Percentiles rank a stretch among this genome's conserved stretches.
Evolutionary conservation across 2,797 vertebrate genomes (phyloP).

Genomic region (Coregonus suidteri): DNA sequence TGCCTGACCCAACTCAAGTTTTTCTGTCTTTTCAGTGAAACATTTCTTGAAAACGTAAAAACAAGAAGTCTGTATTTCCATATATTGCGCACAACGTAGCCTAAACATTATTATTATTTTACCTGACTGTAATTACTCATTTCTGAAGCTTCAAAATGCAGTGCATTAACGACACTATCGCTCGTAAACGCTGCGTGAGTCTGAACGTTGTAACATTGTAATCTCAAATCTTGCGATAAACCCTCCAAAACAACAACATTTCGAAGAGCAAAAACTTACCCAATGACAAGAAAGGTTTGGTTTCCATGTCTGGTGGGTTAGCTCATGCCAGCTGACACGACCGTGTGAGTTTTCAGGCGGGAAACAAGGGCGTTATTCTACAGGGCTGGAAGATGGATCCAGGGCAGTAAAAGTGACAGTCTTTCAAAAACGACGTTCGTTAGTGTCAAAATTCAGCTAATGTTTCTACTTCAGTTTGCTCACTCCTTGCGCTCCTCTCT

Average conservation of each 20-base stretch:
- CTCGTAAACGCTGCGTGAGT: not conserved
- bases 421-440: conserved; percentile 48
- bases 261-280: conserved; percentile 79
- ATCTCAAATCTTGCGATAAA: not conserved
- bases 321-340: conserved; percentile 85
- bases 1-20: conserved; percentile 14
- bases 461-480: conserved; percentile 69
- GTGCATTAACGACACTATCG: not conserved
- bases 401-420: conserved; percentile 57
- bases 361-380: conserved; percentile 39
- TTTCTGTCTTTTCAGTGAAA: conserved; percentile 10
- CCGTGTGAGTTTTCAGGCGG: conserved; percentile 59
- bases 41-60: not conserved
- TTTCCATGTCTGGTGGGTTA: conserved; percentile 88
- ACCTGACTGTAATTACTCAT: not conserved
- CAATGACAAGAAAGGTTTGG: conserved; percentile 95
- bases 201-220: not conserved
- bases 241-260: not conserved
- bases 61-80: not conserved
- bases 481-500: conserved; percentile 49
- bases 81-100: not conserved
- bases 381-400: conserved; percentile 46
- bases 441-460: conserved; percentile 61
- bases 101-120: not conserved
- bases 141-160: not conserved